phyloP scores from a whole-genome alignment of 2,888 invertebrate genomes.

The Griposia aprilina region DNA sequence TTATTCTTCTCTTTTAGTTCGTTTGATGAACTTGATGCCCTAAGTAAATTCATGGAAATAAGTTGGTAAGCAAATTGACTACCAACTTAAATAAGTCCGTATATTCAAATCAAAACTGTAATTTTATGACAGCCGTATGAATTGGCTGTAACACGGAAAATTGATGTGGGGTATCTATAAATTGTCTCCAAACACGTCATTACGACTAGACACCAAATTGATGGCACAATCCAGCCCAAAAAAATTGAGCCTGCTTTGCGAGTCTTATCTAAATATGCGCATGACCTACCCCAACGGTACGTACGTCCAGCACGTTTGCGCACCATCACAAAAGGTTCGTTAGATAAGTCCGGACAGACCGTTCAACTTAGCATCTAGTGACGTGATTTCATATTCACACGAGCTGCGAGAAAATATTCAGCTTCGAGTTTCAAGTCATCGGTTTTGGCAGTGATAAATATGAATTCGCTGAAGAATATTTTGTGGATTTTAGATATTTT shows the following conservation, averaged over 20 bases:
- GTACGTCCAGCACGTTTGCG: conserved; percentile 35
- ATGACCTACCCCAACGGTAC: conserved; percentile 30
- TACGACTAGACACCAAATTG: neutral
- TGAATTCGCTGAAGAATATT: conserved; percentile 9
- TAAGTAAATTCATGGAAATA: neutral
- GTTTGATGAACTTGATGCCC: neutral
- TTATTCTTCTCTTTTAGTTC: neutral
- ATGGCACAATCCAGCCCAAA: neutral
- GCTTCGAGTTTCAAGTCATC: conserved; percentile 30
- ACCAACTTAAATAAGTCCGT: neutral
- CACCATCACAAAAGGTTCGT: conserved; percentile 62
- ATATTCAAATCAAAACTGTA: neutral
- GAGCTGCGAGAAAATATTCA: conserved; percentile 49
- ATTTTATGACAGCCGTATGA: neutral
- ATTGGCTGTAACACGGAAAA: neutral
- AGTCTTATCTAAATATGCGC: conserved; percentile 40
- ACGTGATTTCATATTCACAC: conserved; percentile 62
- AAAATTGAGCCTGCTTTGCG: conserved; percentile 9
- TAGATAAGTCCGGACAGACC: conserved; percentile 58
- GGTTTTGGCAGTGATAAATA: conserved; percentile 47
- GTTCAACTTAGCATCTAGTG: conserved; percentile 47
- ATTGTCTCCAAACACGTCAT: neutral
- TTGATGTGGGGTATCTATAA: neutral
- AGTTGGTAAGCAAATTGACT: neutral
- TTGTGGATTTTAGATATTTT: conserved; percentile 9